A percentile compares a stretch with the other conserved stretches of the same genome.
These are phyloP conservation scores for Lampris incognitus DNA, from an alignment of 2,113 vertebrate species.

Conservation along the genomic window DNA sequence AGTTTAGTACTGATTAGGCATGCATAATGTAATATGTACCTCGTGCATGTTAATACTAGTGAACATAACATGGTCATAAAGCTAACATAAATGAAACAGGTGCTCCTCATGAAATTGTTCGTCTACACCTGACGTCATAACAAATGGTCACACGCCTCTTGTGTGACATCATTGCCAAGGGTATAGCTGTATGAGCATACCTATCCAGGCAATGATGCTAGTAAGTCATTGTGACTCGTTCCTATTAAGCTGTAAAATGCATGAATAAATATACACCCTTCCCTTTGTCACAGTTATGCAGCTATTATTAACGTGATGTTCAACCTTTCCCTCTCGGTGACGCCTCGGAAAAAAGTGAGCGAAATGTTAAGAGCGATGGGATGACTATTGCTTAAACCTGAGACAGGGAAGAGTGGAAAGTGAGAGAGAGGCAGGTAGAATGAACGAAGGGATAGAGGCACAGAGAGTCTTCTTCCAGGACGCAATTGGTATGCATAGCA, in stretches of 20 bases:
- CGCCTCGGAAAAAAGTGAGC: conserved; percentile 69
- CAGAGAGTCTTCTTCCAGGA: conserved; percentile 67
- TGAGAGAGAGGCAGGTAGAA: conserved; percentile 23
- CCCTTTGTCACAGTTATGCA: conserved; percentile 61
- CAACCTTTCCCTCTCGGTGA: conserved; percentile 70
- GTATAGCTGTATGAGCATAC: conserved; percentile 38
- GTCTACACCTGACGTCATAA: conserved; percentile 20
- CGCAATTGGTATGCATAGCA: conserved; percentile 79
- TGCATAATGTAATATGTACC: conserved; percentile 4
- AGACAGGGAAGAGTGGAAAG: conserved; percentile 31
- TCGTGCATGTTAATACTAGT: conserved; percentile 14
- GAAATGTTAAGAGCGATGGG: conserved; percentile 71
- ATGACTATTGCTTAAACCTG: conserved; percentile 46
- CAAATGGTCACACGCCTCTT: conserved; percentile 25
- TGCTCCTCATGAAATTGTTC: conserved; percentile 22
- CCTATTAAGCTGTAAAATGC: conserved; percentile 76
- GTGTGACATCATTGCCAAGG: conserved; percentile 62
- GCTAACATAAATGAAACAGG: conserved; percentile 33
- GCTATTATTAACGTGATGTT: conserved; percentile 76
- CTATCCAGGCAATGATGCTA: conserved; percentile 46
- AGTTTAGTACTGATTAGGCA: not conserved
- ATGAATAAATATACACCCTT: conserved; percentile 75
- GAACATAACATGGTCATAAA: conserved; percentile 10
- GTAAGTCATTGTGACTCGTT: conserved; percentile 72
- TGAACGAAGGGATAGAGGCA: conserved; percentile 34